Base-by-base conservation (phyloP, 92 coral and sea anemone genomes). In the Blastomussa wellsi region DNA sequence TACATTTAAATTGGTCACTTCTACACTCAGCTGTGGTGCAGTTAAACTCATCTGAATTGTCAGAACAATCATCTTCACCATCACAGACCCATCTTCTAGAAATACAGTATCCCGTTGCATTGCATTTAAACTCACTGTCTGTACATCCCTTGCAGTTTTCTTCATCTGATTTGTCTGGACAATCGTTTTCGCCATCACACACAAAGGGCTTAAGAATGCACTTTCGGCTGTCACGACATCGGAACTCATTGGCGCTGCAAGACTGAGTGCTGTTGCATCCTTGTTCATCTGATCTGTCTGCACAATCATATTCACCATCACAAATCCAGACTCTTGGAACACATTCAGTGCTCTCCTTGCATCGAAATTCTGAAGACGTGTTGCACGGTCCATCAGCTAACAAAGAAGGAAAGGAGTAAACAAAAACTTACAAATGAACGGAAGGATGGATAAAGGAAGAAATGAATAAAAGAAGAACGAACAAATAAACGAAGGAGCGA, bases 171-270 rank as follows among this genome's bases (percentile, higher is more conserved):
- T 36, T 44, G 76, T 89, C 92, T 4, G 8, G 10, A 33, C 92
- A 89, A 76, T 89, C 92, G 0, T 7, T n/a, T 0, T 69, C 35
- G 12, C 90, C 92, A 72, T 89, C 92, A 38, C 92, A 89, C 16
- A 81, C 83, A 72, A 78, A 89, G 41, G 32, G 38, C 5, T 75
- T 65, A 9, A 36, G 74, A 2, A 79, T 80, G 57, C 92, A 89
- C 32, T 67, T 41, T 15, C 72, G 49, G n/a, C 37, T 74, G 19
- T 12, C 86, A 19, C 80, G 79, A 24, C 53, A 74, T 4, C 26
- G 32, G 26, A 42, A 42, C 32, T 42, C 53, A 72, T n/a, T 14
- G 72, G 38, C 26, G 20, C 35, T 57, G 20, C 84, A 80, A 3
- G 37, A 19, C 11, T 47, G 14, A 6, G 73, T 26, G 41, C 28